Conservation (phyloP, 2,888 invertebrate species). For the Reticulitermes lucifugus region DNA sequence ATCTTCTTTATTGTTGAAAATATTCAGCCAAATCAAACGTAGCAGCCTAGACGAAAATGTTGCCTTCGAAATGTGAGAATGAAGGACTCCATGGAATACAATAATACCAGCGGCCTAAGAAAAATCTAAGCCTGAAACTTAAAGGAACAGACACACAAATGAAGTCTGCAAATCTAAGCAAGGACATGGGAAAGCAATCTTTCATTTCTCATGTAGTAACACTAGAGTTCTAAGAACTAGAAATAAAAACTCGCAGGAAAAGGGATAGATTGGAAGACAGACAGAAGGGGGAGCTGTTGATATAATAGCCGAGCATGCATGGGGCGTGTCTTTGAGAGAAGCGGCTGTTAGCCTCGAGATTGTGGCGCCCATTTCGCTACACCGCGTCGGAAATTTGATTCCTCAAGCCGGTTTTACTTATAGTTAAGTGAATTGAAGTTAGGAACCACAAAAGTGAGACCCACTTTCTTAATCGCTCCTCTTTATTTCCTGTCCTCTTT, state of each 20-base stretch:
- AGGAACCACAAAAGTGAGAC: too few species aligned
- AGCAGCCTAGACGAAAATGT: too few species aligned
- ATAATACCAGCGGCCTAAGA: neutral
- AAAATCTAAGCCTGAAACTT: neutral
- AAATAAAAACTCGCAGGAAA: neutral
- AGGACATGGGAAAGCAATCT: conserved; percentile 26
- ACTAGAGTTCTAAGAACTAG: neutral
- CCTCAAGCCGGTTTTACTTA: too few species aligned
- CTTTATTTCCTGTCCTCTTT: neutral
- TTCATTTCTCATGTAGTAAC: neutral
- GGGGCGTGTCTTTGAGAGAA: conserved; percentile 15
- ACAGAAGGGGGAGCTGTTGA: neutral
- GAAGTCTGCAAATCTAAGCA: conserved; percentile 26
- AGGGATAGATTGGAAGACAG: neutral
- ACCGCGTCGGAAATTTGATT: too few species aligned
- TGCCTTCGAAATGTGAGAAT: too few species aligned
- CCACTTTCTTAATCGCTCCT: neutral
- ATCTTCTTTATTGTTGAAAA: too few species aligned
- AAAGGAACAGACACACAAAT: neutral
- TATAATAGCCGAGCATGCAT: neutral
- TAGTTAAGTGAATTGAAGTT: too few species aligned
- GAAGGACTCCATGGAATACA: neutral
- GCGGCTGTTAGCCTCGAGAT: neutral
- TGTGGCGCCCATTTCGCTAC: neutral
- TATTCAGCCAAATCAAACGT: too few species aligned